Base-by-base conservation (phyloP, 2,113 vertebrate species). In the Perca fluviatilis region DNA sequence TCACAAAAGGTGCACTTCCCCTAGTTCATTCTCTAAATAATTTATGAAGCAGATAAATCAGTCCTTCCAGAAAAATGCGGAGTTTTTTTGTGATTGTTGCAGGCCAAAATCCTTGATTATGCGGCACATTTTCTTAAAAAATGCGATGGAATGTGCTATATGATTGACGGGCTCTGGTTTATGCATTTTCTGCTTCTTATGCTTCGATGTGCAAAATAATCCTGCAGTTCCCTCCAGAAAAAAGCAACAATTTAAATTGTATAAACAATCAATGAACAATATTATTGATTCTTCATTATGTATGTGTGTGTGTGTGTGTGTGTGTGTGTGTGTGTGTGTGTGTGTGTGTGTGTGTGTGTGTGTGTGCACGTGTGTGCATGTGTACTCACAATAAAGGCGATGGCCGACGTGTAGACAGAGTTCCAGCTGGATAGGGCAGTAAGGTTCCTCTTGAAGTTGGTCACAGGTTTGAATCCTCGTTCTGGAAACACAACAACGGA, bases 401-500 rank as follows among this genome's bases (percentile, higher is more conserved):
- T 98, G 93, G 96, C 97, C 21, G 98, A 99, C 23, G 98, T 99
- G 95, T 99, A 99, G 90, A 98, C 90, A 19, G 98, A 99, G 94
- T 97, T 96, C 98, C 98, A 99, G 93, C 97, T 97, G 43, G 97
- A 99, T 94, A 99, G 96, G 94, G 98, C 98, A 84, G 97, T 95
- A 69, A 99, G 97, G 94, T 99, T 99, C 95, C 97, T 97, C 95
- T 95, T 94, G 90, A 99, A 99, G 95, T 96, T 98, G 66, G 97
- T 97, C 92, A 99, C 96, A 0, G 98, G 98, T 95, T 95, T 98
- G 95, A 97, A 97, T 77, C 98, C 98, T 69, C 97, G 96, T 91
- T 99, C 98, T 99, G 93, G 77, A 75, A 80, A 79, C 23, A 76
- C 0, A 7, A 21, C n/a, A 18, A 54, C 61, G 54, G 25, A 50